These are phyloP conservation scores for Thermophis baileyi DNA, from an alignment of 2,113 vertebrate species.

Conservation along the genomic window DNA sequence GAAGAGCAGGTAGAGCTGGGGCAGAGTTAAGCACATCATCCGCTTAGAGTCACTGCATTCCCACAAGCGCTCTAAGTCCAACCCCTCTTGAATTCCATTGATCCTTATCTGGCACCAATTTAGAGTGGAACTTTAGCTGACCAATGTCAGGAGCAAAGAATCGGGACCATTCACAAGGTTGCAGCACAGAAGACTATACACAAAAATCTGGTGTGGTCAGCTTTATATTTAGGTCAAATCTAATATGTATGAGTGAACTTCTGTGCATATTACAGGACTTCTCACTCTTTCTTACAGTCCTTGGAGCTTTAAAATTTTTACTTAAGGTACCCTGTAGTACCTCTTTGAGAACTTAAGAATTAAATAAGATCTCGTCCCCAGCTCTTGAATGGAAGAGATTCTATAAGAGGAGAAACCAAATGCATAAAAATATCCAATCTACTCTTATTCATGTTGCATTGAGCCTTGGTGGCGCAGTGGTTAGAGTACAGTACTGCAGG, in stretches of 20 bases:
- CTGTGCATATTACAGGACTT: not conserved
- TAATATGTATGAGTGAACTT: not conserved
- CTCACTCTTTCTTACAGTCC: not conserved
- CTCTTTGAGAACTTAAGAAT: not conserved
- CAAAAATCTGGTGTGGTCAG: not conserved
- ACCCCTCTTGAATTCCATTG: not conserved
- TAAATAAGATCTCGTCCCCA: not conserved
- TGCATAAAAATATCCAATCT: not conserved
- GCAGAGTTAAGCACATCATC: not conserved
- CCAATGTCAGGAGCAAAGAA: not conserved
- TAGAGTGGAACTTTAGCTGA: not conserved
- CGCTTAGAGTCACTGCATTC: not conserved
- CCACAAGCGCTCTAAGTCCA: not conserved
- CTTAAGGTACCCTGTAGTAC: not conserved
- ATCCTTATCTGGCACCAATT: not conserved
- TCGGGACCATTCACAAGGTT: not conserved
- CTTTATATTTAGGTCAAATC: not conserved
- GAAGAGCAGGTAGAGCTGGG: too few relatives aligned
- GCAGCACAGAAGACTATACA: not conserved
- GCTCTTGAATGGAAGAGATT: not conserved
- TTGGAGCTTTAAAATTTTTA: not conserved
- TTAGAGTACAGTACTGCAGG: too few relatives aligned
- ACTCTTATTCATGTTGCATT: not conserved
- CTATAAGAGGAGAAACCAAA: not conserved
- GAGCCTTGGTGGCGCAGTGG: too few relatives aligned